Conservation (phyloP, 2,797 vertebrate species). For the Crenuchus spilurus region DNA sequence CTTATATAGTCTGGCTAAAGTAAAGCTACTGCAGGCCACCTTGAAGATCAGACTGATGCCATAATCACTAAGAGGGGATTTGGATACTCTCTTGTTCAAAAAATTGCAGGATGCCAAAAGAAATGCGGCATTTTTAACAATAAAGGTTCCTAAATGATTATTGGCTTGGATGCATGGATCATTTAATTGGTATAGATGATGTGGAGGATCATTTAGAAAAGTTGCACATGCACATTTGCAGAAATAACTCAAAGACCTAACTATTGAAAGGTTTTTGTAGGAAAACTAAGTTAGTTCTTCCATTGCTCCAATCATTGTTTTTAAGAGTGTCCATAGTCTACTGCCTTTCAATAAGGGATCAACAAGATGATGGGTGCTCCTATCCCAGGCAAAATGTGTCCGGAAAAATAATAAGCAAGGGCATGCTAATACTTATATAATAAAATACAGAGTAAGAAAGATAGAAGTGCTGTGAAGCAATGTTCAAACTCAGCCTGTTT, state of each 20-base stretch:
- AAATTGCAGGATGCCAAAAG: neutral
- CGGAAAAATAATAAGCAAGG: neutral
- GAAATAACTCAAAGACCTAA: too few relatives aligned
- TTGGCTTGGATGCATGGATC: too few relatives aligned
- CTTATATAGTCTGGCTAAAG: neutral
- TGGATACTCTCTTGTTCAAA: too few relatives aligned
- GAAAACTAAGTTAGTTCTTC: neutral
- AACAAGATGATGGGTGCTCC: neutral
- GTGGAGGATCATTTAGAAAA: too few relatives aligned
- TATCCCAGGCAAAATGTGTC: neutral
- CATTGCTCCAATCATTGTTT: neutral
- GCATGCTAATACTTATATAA: neutral
- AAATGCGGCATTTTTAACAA: neutral
- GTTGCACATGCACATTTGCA: too few relatives aligned
- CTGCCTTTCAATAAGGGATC: neutral
- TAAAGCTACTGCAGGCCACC: neutral
- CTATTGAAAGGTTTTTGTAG: neutral
- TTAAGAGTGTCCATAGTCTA: neutral
- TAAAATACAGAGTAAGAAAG: slow-evolving; percentile 45
- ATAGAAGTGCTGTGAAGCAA: slow-evolving; percentile 64
- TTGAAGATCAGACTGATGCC: neutral
- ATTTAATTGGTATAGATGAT: neutral
- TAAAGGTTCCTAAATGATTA: neutral
- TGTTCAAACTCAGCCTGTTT: slow-evolving; percentile 66
- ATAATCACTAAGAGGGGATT: too few relatives aligned